A percentile compares a stretch with the other conserved stretches of the same genome.
Conservation (phyloP, 2,888 invertebrate genomes). For the Thymelicus sylvestris region DNA sequence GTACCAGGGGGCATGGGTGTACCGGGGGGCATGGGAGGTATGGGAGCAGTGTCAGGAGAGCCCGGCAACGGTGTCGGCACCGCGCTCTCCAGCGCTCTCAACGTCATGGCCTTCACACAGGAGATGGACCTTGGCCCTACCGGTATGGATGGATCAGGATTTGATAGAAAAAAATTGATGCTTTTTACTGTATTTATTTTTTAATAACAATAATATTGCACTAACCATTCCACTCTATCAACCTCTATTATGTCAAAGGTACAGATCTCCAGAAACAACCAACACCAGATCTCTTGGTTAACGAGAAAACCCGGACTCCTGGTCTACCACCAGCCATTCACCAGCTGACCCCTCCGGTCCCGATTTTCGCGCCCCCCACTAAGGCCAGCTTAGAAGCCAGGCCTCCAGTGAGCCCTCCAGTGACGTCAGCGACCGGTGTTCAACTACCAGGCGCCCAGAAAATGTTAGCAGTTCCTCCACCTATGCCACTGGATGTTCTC, state of each 20-base stretch:
- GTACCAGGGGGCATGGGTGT: no score
- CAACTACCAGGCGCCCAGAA: constrained; percentile 16
- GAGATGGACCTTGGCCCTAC: constrained; percentile 85
- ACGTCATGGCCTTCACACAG: constrained; percentile 93
- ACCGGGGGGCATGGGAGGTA: no score
- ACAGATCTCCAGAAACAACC: constrained; percentile 60
- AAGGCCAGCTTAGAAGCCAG: constrained; percentile 38
- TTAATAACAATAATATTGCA: neutral
- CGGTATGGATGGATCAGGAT: constrained; percentile 45
- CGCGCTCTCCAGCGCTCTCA: constrained; percentile 90
- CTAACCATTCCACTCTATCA: neutral
- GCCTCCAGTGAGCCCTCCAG: neutral
- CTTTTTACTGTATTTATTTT: neutral
- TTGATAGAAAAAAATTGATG: neutral
- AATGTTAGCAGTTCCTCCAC: neutral
- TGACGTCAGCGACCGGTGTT: constrained; percentile 39
- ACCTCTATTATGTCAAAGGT: constrained; percentile 38
- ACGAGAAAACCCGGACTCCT: constrained; percentile 51
- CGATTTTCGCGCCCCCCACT: neutral
- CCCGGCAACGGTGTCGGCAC: constrained; percentile 76
- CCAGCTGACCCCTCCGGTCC: neutral
- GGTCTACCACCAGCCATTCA: neutral
- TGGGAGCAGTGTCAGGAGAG: constrained; percentile 47
- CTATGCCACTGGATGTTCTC: neutral
- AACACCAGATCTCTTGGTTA: constrained; percentile 73